Percentiles rank a stretch among this genome's conserved stretches.
Evolutionary conservation across 2,888 invertebrate genomes (phyloP).

Genomic region (Nephrocerus scutellatus): DNA sequence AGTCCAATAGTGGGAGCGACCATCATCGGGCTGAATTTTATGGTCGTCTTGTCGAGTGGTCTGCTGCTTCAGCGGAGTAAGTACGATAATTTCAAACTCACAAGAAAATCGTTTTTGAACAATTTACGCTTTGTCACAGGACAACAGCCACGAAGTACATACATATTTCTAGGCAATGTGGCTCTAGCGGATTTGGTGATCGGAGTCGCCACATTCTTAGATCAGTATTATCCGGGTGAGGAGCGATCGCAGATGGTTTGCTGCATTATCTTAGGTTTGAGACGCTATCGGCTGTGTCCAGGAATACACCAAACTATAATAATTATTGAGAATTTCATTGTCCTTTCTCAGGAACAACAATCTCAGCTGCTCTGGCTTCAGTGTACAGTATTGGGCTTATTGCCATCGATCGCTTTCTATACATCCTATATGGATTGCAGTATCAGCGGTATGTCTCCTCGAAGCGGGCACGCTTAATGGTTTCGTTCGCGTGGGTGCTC

Average conservation of each 20-base stretch:
- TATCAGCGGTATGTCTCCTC: constrained; percentile 58
- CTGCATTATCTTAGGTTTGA: constrained; percentile 46
- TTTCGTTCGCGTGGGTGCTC: constrained; percentile 53
- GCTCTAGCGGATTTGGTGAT: constrained; percentile 59
- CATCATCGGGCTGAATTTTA: constrained; percentile 54
- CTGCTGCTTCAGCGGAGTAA: constrained; percentile 57
- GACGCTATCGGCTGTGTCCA: neutral
- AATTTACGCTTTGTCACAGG: constrained; percentile 40
- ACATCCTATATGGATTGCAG: constrained; percentile 58
- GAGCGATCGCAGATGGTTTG: constrained; percentile 44
- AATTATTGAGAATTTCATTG: constrained; percentile 2
- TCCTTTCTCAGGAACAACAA: constrained; percentile 52
- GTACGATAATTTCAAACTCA: constrained; percentile 14
- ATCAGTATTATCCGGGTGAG: constrained; percentile 46
- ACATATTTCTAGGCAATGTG: constrained; percentile 59
- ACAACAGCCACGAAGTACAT: constrained; percentile 57
- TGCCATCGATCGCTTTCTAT: constrained; percentile 58
- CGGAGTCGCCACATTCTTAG: constrained; percentile 55
- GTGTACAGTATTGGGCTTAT: constrained; percentile 59
- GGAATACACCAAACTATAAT: neutral
- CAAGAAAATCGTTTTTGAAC: too few species aligned
- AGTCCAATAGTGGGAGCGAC: constrained; percentile 53
- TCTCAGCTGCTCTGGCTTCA: constrained; percentile 58
- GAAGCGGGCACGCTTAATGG: constrained; percentile 52
- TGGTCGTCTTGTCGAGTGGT: constrained; percentile 61